Conservation (phyloP, 2,888 invertebrate genomes). For the Cosmia trapezina region DNA sequence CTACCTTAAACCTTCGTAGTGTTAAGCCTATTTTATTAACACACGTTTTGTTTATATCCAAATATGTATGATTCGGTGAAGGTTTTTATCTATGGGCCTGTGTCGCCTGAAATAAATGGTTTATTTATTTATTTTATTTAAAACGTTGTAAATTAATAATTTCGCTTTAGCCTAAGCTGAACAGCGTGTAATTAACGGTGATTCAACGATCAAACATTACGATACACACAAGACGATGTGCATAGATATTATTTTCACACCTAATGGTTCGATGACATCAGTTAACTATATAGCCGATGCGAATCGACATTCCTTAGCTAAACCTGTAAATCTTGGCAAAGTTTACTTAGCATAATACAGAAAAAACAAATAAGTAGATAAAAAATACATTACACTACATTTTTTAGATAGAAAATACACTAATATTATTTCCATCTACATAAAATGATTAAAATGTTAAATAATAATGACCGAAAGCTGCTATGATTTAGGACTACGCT, state of each 20-base stretch:
- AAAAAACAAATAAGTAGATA: too few relatives aligned
- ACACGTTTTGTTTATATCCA: too few relatives aligned
- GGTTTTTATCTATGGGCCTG: too few relatives aligned
- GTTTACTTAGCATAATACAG: not conserved
- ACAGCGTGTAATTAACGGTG: constrained; percentile 20
- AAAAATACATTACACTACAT: too few relatives aligned
- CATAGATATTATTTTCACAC: constrained; percentile 20
- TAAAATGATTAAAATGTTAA: not conserved
- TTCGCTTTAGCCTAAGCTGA: not conserved
- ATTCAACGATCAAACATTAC: constrained; percentile 29
- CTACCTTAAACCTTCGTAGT: too few relatives aligned
- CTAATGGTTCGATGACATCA: constrained; percentile 15
- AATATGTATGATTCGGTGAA: too few relatives aligned
- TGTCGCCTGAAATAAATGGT: too few relatives aligned
- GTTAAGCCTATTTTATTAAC: too few relatives aligned
- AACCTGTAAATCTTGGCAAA: constrained; percentile 1
- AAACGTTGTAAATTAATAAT: not conserved
- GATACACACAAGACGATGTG: not conserved
- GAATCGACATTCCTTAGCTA: constrained; percentile 13
- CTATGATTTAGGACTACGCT: not conserved
- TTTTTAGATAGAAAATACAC: not conserved
- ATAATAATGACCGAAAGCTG: not conserved
- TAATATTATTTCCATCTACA: not conserved
- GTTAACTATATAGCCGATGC: not conserved
- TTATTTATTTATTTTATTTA: too few relatives aligned